Base-by-base conservation (phyloP, 2,113 vertebrate species). In the Nothocercus julius region DNA sequence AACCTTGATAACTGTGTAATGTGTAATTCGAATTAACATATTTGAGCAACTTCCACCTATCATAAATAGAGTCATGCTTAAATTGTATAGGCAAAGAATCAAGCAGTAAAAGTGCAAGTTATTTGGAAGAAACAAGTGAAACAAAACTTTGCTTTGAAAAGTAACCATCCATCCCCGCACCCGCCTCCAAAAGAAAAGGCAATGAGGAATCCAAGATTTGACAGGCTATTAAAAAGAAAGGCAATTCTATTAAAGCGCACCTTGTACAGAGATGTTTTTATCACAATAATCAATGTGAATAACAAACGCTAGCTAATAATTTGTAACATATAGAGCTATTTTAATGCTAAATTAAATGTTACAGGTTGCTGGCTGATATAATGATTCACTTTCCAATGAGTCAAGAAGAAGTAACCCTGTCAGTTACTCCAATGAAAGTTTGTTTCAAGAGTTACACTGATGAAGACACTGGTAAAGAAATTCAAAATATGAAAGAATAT, bases 341-440 rank as follows among this genome's bases (percentile, higher is more conserved):
- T 45, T 34, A n/a, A 76, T 32, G 32, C 38, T 75, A 53, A 28
- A 63, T 88, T 44, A 42, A 16, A 15, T 85, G 85, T 97, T 80
- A 2, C 11, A 98, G 98, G 96, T 91, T 98, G 76, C 96, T 98
- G 79, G 85, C 98, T 89, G 98, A 99, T 42, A 96, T 98, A 70
- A 89, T 99, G 95, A 95, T 98, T 96, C 98, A 99, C 95, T 99
- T 99, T 78, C 98, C 99, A 5, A 91, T 93, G 7, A 98, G 93
- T 96, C 99, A 99, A 92, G 99, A 99, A 86, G 99, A 99, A 98
- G 95, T 99, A 64, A 99, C 99, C 47, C 96, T 99, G 73, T 97
- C 98, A 15, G 93, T 98, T 32, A 98, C 98, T 53, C 97, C 98
- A 18, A 6, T 93, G 47, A 98, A 97, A 93, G 98, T 99, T 89